A percentile compares a stretch with the other conserved stretches of the same genome.
Conservation (phyloP, 2,888 invertebrate species). For the Nowickia ferox region DNA sequence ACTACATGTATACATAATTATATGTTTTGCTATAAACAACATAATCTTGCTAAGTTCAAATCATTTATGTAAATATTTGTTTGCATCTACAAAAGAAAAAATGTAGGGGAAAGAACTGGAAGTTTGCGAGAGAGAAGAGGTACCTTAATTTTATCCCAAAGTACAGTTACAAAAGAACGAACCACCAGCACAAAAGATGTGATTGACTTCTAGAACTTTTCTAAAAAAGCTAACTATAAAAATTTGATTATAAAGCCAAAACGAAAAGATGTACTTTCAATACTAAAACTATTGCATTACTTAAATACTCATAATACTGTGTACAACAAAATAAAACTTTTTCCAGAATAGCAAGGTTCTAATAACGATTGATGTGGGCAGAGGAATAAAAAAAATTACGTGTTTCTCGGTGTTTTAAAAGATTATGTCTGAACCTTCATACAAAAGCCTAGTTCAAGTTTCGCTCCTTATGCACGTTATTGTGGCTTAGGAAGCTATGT, state of each 20-base stretch:
- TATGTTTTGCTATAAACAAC: constrained; percentile 18
- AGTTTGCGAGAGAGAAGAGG: background rate
- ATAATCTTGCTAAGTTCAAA: constrained; percentile 5
- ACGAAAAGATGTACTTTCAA: background rate
- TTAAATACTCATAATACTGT: no score
- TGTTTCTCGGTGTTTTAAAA: no score
- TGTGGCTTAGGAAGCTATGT: no score
- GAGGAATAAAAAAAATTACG: no score
- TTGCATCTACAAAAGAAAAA: constrained; percentile 10
- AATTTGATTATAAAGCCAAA: background rate
- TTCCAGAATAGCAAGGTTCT: no score
- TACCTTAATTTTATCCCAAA: constrained; percentile 1
- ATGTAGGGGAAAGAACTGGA: constrained; percentile 4
- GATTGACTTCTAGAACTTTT: constrained; percentile 43
- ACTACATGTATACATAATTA: background rate
- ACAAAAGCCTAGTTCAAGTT: no score
- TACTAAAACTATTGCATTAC: background rate
- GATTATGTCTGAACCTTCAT: no score
- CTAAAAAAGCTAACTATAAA: background rate
- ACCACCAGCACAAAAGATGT: constrained; percentile 13
- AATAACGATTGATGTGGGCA: no score
- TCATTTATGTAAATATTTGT: constrained; percentile 36
- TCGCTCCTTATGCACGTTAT: no score
- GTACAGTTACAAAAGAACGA: background rate
- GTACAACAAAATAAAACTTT: no score